Percentiles rank a stretch among this genome's conserved stretches.
Conservation (phyloP, 2,797 vertebrate species). For the Acanthis flammea region DNA sequence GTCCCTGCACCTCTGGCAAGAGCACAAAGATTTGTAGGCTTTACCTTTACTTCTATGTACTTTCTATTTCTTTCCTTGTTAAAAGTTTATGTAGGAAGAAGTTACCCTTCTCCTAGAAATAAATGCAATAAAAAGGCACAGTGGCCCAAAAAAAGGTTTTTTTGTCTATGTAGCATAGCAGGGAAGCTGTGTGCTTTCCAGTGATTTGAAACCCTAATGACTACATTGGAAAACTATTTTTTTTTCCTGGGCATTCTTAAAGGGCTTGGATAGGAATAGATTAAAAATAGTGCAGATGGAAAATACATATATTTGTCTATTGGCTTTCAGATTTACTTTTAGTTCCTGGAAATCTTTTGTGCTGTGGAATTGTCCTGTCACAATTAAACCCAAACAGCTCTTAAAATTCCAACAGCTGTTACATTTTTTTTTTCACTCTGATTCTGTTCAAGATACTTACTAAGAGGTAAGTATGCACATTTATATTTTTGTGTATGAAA, state of each 20-base stretch:
- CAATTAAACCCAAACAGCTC: neutral
- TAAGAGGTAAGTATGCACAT: neutral
- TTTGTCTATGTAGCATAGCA: neutral
- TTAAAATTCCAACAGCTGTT: neutral
- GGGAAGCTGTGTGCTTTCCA: neutral
- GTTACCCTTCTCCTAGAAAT: neutral
- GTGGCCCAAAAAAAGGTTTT: neutral
- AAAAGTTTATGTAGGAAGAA: neutral
- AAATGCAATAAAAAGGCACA: neutral
- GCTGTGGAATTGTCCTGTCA: neutral
- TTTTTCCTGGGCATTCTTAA: neutral
- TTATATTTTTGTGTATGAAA: neutral
- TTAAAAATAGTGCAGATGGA: conserved; percentile 38
- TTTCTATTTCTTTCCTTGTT: neutral
- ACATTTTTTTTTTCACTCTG: neutral
- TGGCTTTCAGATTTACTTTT: conserved; percentile 28
- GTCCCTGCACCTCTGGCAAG: neutral
- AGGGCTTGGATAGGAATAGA: neutral
- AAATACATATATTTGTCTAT: neutral
- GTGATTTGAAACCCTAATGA: neutral
- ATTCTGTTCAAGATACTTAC: neutral
- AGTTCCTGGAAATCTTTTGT: conserved; percentile 26
- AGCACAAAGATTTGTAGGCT: neutral
- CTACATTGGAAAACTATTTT: neutral
- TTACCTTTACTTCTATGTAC: neutral